phyloP scores from a whole-genome alignment of 1,140 invertebrate species.

The Drosophila sechellia region DNA sequence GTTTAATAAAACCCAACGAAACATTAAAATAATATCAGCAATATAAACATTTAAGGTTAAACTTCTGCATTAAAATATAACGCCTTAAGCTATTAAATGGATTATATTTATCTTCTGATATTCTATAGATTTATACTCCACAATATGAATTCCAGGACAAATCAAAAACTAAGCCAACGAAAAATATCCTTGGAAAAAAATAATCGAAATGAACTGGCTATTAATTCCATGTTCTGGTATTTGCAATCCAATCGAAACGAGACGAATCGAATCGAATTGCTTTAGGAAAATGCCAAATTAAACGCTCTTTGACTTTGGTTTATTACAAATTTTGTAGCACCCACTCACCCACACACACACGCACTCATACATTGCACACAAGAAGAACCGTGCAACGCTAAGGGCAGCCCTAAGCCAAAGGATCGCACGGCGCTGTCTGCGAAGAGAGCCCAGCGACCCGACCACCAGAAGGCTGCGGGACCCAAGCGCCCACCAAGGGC shows the following conservation, averaged over 20 bases:
- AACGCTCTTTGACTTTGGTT: conserved; percentile 16
- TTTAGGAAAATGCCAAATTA: conserved; percentile 1
- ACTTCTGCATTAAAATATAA: no score
- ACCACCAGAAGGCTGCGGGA: no score
- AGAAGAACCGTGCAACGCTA: no score
- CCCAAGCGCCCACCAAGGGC: no score
- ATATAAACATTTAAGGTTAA: no score
- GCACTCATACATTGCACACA: not conserved
- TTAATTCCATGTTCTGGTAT: conserved; percentile 3
- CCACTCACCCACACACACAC: not conserved
- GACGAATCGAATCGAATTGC: not conserved
- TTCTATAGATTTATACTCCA: not conserved
- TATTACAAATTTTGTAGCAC: conserved; percentile 7
- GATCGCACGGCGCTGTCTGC: no score
- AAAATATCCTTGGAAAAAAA: not conserved
- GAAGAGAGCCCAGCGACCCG: no score
- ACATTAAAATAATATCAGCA: no score
- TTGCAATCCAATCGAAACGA: conserved; percentile 5
- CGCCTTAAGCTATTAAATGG: no score
- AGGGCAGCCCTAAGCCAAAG: no score
- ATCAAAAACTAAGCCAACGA: not conserved
- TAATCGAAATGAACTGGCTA: not conserved
- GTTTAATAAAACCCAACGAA: no score
- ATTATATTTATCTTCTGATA: conserved; percentile 3
- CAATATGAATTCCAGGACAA: not conserved